Conservation (phyloP, 2,888 invertebrate species). For the Agriopis leucophaearia region DNA sequence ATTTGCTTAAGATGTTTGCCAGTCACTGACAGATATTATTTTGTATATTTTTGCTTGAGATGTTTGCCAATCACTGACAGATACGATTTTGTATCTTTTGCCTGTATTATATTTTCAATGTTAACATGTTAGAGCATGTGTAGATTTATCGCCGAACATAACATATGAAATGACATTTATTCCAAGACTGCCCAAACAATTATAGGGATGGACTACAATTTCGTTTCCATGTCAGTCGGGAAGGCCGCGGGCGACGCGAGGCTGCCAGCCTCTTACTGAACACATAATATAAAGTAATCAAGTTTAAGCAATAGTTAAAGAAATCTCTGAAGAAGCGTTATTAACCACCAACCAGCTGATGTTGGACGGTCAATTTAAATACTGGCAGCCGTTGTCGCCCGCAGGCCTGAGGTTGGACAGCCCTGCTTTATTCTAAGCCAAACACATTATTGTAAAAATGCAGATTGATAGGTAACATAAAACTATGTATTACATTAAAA, state of each 20-base stretch:
- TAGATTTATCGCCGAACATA: no score
- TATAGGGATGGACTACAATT: background rate
- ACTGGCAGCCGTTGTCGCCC: background rate
- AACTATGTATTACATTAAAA: conserved; percentile 12
- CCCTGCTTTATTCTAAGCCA: background rate
- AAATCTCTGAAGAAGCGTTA: no score
- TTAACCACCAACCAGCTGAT: background rate
- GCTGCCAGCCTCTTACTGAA: no score
- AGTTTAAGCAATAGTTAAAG: no score
- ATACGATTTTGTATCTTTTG: background rate
- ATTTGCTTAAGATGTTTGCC: no score
- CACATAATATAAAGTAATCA: no score
- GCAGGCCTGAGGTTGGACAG: background rate
- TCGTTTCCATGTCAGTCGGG: no score
- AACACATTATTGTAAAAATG: conserved; percentile 1
- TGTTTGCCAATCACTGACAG: no score
- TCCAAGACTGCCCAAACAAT: background rate
- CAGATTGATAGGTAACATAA: conserved; percentile 7
- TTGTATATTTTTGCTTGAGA: background rate
- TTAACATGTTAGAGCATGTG: no score
- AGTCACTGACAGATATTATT: background rate
- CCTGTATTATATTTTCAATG: no score
- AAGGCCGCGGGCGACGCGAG: no score
- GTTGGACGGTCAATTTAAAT: background rate
- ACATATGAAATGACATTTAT: background rate